phyloP scores from a whole-genome alignment of 1,140 invertebrate genomes.

The Stegodyphus mimosarum region DNA sequence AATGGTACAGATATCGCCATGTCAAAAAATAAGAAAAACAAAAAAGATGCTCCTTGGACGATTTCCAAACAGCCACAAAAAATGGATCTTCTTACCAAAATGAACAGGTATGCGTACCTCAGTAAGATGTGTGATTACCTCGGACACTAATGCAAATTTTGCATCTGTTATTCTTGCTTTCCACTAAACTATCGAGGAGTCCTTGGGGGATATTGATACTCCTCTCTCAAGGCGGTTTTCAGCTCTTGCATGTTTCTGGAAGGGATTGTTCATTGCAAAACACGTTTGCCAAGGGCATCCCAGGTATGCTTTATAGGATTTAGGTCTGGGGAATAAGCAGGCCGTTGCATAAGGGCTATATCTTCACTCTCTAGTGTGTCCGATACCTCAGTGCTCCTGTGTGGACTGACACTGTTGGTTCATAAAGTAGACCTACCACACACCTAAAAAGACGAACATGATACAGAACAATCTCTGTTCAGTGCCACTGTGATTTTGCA shows the following conservation, averaged over 20 bases:
- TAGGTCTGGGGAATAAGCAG: too few relatives aligned
- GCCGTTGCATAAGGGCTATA: not conserved
- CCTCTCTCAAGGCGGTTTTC: constrained; percentile 1
- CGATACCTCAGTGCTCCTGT: not conserved
- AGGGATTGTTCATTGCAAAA: not conserved
- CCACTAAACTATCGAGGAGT: too few relatives aligned
- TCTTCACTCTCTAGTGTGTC: not conserved
- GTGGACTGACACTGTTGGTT: not conserved
- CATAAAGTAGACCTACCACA: not conserved
- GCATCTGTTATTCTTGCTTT: too few relatives aligned
- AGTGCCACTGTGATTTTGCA: not conserved
- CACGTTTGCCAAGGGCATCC: not conserved
- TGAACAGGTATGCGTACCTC: too few relatives aligned
- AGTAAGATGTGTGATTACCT: too few relatives aligned
- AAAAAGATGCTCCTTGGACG: too few relatives aligned
- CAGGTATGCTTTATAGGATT: not conserved
- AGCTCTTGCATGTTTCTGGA: not conserved
- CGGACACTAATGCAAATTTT: too few relatives aligned
- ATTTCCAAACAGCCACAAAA: too few relatives aligned
- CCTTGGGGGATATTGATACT: not conserved
- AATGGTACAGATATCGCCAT: too few relatives aligned
- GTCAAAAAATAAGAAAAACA: too few relatives aligned
- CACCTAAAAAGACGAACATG: constrained; percentile 5
- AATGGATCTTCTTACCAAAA: too few relatives aligned
- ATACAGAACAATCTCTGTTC: not conserved